Base-by-base conservation (phyloP, 1,140 invertebrate genomes). In the Gryllus bimaculatus region DNA sequence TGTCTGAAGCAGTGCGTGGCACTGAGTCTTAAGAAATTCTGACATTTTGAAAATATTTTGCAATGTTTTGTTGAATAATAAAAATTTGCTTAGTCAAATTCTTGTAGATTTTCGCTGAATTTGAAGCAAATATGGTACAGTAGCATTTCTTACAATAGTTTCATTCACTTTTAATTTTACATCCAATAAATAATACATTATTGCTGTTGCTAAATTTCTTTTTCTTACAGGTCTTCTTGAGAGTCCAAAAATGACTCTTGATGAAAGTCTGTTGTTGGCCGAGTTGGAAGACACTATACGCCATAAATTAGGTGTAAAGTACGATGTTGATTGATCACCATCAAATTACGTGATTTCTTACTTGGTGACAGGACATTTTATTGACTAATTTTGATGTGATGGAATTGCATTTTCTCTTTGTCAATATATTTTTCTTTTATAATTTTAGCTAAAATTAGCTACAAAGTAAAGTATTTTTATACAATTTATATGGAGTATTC, bases 211-310 rank as follows among this genome's bases (percentile, higher is more conserved):
- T 39, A 39, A 39, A 39, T 5, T 39, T 80, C 54, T 81, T 81
- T n/a, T 84, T 81, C 82, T 88, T 87, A 79, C 83, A 91, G 92
- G 90, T 81, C 82, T 90, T 76, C 84, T 85, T 18, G 91, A 93
- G 85, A 91, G 91, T 83, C 85, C 89, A 8, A 85, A 85, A 77
- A 86, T 93, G 8, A 83, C 88, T 10, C 89, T 90, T 77, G 86
- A 88, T 10, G 89, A 92, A 78, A 91, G 90, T 78, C 83, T 92
- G 81, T 81, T 88, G 12, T 85, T 94, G 47, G 90, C 92, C 0
- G 86, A 89, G 82, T 85, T 92, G 47, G 88, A 92, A 85, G 92
- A 94, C 83, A 88, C 89, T 81, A 85, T 93, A 21, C 86, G 92
- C 49, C 87, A 85, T 79, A 89, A 93, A 85, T 83, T 94, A 78